A percentile compares a stretch with the other conserved stretches of the same genome.
These are phyloP conservation scores for Arrhamphus sclerolepis DNA, from an alignment of 2,797 vertebrate genomes.

Conservation along the genomic window DNA sequence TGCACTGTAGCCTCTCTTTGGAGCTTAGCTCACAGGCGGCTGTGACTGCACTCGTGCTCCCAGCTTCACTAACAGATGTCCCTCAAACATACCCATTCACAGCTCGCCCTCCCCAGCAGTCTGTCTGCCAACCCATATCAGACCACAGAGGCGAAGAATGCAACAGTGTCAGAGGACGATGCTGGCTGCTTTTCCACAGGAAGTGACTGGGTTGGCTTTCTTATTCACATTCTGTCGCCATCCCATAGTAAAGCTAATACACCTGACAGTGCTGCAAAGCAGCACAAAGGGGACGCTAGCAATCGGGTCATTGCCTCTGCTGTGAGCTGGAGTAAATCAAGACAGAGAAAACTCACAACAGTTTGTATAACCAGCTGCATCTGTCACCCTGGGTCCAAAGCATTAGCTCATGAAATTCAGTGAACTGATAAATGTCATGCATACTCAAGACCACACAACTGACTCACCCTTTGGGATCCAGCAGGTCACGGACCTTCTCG, in stretches of 20 bases:
- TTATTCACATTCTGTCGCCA: conserved; percentile 54
- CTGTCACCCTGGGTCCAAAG: conserved; percentile 6
- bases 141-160: conserved; percentile 59
- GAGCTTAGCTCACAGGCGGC: conserved; percentile 36
- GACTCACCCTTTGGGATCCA: conserved; percentile 98
- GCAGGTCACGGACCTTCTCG: conserved; percentile 95
- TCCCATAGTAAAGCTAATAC: conserved; percentile 39
- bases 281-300: conserved; percentile 14
- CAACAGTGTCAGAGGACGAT: conserved; percentile 57
- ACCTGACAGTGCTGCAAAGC: conserved; percentile 59
- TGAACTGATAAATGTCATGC: conserved; percentile 3
- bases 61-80: conserved; percentile 68
- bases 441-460: conserved; percentile 3
- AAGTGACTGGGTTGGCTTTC: conserved; percentile 66
- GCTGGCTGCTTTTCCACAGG: conserved; percentile 52
- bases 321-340: conserved; percentile 17
- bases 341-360: conserved; percentile 8
- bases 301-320: conserved; percentile 11
- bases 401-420: conserved; percentile 15
- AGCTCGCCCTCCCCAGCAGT: conserved; percentile 45
- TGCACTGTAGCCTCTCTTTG: conserved; percentile 53
- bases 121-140: conserved; percentile 67
- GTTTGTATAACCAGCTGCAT: conserved; percentile 19
- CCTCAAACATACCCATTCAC: conserved; percentile 64
- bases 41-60: conserved; percentile 44